Percentiles rank a stretch among this genome's conserved stretches.
Evolutionary conservation across 2,113 vertebrate species (phyloP).

Genomic region (Cyphomyrus plagiostoma): DNA sequence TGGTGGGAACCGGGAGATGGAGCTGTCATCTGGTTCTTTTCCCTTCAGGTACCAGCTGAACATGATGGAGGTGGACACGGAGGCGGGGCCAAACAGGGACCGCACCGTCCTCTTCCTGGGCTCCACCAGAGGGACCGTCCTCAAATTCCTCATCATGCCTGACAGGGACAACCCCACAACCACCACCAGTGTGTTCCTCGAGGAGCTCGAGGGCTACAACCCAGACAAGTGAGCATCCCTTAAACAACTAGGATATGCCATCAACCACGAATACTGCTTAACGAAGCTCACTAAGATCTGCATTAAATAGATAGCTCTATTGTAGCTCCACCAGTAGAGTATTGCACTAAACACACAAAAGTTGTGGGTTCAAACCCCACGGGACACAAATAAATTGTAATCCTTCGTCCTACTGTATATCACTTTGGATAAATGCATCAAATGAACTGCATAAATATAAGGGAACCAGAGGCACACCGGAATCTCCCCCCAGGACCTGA

Average conservation of each 20-base stretch:
- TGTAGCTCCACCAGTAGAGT: background rate
- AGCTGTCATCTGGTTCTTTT: background rate
- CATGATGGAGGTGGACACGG: slow-evolving; percentile 81
- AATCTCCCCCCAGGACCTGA: background rate
- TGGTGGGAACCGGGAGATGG: background rate
- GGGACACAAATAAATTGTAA: background rate
- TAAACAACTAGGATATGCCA: background rate
- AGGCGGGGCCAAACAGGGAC: slow-evolving; percentile 78
- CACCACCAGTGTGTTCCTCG: slow-evolving; percentile 75
- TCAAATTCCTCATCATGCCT: slow-evolving; percentile 86
- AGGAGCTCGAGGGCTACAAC: slow-evolving; percentile 90
- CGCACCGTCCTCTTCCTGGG: slow-evolving; percentile 85
- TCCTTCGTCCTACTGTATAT: background rate
- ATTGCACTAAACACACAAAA: background rate
- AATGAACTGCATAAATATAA: background rate
- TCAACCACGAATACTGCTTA: background rate
- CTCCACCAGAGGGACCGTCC: slow-evolving; percentile 79
- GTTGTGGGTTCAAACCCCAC: background rate
- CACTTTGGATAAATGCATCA: background rate
- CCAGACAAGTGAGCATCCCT: slow-evolving; percentile 70
- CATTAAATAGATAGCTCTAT: background rate
- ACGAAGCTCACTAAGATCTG: background rate
- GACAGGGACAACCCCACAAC: slow-evolving; percentile 61
- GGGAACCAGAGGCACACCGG: background rate
- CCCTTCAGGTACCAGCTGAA: slow-evolving; percentile 79